Conservation (phyloP, 2,797 vertebrate genomes). For the Hylomyscus alleni region DNA sequence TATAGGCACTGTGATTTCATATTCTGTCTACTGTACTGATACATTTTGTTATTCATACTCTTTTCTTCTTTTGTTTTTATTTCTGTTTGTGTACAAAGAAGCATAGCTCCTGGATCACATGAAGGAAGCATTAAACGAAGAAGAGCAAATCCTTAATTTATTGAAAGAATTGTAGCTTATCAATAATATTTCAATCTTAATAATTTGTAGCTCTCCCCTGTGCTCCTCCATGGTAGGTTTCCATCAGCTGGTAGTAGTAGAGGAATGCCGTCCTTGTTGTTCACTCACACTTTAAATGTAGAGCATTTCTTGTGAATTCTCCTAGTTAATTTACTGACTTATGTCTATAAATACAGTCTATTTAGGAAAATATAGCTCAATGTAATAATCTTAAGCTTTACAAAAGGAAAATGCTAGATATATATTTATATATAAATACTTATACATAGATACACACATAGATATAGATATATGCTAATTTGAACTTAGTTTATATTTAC, state of each 20-base stretch:
- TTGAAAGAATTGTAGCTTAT: conserved; percentile 64
- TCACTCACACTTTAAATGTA: conserved; percentile 76
- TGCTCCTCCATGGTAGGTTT: conserved; percentile 73
- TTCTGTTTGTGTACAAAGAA: conserved; percentile 76
- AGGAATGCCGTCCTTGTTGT: conserved; percentile 75
- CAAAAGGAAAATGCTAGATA: conserved; percentile 30
- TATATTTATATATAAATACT: background rate
- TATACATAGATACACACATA: background rate
- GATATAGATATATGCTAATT: background rate
- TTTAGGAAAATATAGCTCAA: conserved; percentile 78
- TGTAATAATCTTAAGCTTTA: conserved; percentile 75
- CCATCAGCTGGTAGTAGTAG: conserved; percentile 66
- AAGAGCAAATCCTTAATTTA: conserved; percentile 62
- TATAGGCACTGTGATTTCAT: conserved; percentile 71
- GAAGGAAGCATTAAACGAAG: conserved; percentile 66
- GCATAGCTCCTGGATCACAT: conserved; percentile 62
- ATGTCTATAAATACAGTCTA: conserved; percentile 77
- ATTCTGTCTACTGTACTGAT: conserved; percentile 32
- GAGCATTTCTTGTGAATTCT: conserved; percentile 78
- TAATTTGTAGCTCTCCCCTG: conserved; percentile 59
- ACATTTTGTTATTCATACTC: conserved; percentile 65
- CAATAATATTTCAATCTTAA: conserved; percentile 61
- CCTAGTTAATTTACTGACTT: conserved; percentile 84
- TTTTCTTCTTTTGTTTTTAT: conserved; percentile 1
- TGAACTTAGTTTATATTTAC: conserved; percentile 30